Conservation (phyloP, 2,113 vertebrate genomes). For the Cichladusa arquata region DNA sequence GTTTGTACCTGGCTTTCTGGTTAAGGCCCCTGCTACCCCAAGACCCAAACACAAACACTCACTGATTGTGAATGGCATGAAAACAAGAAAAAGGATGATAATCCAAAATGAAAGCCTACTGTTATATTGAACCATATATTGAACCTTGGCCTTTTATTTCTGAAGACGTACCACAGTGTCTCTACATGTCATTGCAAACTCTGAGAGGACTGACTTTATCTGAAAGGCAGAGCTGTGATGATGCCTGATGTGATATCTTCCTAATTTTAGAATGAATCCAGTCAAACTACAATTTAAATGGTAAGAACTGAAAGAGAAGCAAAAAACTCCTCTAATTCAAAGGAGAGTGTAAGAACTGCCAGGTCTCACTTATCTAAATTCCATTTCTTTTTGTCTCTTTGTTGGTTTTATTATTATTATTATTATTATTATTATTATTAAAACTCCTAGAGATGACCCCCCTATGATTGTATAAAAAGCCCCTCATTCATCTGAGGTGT, state of each 20-base stretch:
- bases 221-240: neutral
- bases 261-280: neutral
- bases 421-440: neutral
- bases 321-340: slow-evolving; percentile 7
- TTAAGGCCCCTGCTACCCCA: neutral
- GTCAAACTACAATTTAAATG: neutral
- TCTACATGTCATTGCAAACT: neutral
- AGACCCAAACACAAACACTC: slow-evolving; percentile 30
- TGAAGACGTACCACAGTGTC: neutral
- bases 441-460: neutral
- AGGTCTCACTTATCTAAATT: neutral
- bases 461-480: neutral
- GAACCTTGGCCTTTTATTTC: neutral
- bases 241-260: neutral
- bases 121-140: neutral
- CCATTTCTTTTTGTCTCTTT: neutral
- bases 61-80: neutral
- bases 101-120: neutral
- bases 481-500: neutral
- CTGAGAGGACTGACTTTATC: neutral
- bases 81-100: slow-evolving; percentile 16
- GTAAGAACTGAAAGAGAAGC: neutral
- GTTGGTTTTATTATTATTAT: neutral
- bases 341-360: neutral
- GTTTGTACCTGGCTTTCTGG: neutral